Evolutionary conservation across 2,797 vertebrate genomes (phyloP).

Genomic region (Notoglanidium macrostoma): DNA sequence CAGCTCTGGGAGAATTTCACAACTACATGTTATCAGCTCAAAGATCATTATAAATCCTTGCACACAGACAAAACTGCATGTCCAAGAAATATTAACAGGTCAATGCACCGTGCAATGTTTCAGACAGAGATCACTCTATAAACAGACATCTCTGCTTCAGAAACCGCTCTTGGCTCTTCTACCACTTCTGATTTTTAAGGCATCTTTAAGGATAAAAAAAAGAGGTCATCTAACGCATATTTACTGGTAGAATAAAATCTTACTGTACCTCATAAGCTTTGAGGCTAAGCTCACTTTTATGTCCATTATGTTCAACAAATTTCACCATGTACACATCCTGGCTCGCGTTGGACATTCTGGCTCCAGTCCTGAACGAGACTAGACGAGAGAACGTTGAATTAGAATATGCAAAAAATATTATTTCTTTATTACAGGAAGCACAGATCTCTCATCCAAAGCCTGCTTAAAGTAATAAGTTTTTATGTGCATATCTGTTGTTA

Average conservation of each 20-base stretch:
- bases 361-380: neutral
- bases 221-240: neutral
- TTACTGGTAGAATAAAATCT: neutral
- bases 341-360: slow-evolving; percentile 79
- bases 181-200: neutral
- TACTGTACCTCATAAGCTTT: slow-evolving; percentile 88
- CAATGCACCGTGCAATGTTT: neutral
- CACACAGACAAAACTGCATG: neutral
- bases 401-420: neutral
- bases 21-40: neutral
- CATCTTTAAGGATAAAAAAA: slow-evolving; percentile 1
- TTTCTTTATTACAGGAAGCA: too few species aligned
- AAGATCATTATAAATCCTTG: neutral
- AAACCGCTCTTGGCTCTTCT: neutral
- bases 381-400: neutral
- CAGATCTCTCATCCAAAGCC: neutral
- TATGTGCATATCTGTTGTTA: neutral
- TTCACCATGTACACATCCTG: slow-evolving; percentile 86
- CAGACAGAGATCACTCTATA: neutral
- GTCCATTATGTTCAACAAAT: slow-evolving; percentile 81
- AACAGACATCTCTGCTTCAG: neutral
- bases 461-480: neutral
- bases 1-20: neutral
- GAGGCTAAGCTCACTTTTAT: slow-evolving; percentile 76
- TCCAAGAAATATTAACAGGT: neutral